Percentiles rank a stretch among this genome's conserved stretches.
phyloP scores from a whole-genome alignment of 2,113 vertebrate genomes.

The Elaphurus davidianus region DNA sequence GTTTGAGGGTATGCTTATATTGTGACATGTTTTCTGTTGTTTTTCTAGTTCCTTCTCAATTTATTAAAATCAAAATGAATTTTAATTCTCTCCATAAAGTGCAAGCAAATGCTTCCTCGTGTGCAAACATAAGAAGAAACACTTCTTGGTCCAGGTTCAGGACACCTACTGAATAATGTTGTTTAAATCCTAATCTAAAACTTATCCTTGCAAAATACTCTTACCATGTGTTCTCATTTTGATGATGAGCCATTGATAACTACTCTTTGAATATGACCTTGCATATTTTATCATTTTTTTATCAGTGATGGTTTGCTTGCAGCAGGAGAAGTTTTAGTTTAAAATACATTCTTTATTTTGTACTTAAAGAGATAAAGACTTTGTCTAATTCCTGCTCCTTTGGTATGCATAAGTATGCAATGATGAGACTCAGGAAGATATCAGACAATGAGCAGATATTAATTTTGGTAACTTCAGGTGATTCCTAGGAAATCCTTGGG shows the following conservation, averaged over 20 bases:
- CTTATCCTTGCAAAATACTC: not conserved
- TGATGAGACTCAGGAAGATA: not conserved
- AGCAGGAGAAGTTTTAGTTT: not conserved
- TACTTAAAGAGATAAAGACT: not conserved
- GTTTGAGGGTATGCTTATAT: not conserved
- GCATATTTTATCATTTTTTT: not conserved
- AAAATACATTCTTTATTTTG: not conserved
- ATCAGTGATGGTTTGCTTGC: not conserved
- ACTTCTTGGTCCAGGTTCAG: not conserved
- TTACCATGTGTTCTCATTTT: not conserved
- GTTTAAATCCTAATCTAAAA: not conserved
- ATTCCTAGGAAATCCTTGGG: not conserved
- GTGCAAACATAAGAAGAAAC: not conserved
- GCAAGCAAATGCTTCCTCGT: not conserved
- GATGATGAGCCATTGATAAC: not conserved
- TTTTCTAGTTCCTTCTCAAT: not conserved
- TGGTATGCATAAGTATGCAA: not conserved
- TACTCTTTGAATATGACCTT: not conserved
- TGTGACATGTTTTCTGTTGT: not conserved
- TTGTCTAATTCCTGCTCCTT: not conserved
- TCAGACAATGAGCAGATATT: not conserved
- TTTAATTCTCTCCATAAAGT: not conserved
- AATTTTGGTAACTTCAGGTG: not conserved
- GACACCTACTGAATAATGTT: not conserved
- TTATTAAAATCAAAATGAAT: slow-evolving; percentile 10